These are phyloP conservation scores for Heterocephalus glaber DNA, from an alignment of 2,113 vertebrate genomes.

Conservation along the genomic window DNA sequence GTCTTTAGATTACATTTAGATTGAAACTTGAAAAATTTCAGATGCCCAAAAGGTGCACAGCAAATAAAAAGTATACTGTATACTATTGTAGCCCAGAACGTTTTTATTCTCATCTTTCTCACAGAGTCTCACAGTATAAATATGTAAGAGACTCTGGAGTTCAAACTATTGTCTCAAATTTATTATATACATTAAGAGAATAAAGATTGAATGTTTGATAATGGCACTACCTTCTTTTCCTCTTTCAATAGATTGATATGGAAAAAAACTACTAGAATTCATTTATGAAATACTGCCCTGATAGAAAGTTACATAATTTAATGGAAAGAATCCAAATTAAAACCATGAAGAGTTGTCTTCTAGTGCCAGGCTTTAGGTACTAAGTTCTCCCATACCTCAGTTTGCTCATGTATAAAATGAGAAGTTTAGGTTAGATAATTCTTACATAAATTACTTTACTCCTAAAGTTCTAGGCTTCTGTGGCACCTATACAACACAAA, in stretches of 20 bases:
- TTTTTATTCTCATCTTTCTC: background rate
- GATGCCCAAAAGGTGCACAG: background rate
- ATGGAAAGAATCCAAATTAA: background rate
- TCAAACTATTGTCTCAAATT: slow-evolving; percentile 14
- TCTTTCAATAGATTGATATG: background rate
- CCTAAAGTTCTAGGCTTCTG: background rate
- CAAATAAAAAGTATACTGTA: background rate
- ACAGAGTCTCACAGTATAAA: background rate
- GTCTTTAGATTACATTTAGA: background rate
- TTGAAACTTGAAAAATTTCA: background rate
- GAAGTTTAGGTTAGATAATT: background rate
- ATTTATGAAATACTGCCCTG: background rate
- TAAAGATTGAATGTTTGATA: background rate
- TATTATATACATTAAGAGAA: background rate
- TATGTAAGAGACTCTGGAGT: background rate
- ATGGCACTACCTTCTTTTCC: background rate
- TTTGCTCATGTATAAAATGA: background rate
- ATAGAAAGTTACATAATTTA: background rate
- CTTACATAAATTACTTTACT: background rate
- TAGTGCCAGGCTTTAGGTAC: background rate
- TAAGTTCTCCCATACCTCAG: background rate
- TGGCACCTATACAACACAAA: background rate
- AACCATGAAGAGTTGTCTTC: background rate
- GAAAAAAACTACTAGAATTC: background rate
- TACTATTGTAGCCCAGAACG: background rate